Evolutionary conservation across 2,113 vertebrate genomes (phyloP).

Genomic region (Paracyprichromis sp.): DNA sequence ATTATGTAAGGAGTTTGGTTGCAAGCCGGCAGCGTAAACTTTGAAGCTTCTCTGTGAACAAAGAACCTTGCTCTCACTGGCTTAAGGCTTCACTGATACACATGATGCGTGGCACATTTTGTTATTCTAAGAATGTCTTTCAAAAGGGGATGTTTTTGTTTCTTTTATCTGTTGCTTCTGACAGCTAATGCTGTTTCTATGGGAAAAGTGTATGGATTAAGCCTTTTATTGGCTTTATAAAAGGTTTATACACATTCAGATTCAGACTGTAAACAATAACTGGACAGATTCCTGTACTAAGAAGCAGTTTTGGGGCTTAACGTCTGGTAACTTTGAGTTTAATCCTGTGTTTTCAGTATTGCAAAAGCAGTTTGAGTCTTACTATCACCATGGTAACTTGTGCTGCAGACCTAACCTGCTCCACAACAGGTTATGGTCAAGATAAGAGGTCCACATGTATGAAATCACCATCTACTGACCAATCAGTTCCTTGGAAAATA

Average conservation of each 20-base stretch:
- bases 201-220: rapidly evolving
- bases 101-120: neutral
- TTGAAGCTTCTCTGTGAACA: neutral
- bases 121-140: neutral
- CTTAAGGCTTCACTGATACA: neutral
- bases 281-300: neutral
- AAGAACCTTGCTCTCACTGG: neutral
- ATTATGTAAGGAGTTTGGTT: neutral
- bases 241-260: neutral
- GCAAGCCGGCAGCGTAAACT: neutral
- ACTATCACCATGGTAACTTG: neutral
- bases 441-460: neutral
- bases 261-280: neutral
- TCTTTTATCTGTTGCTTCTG: neutral
- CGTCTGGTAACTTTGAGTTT: neutral
- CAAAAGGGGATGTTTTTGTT: neutral
- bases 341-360: neutral
- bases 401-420: neutral
- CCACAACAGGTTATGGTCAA: neutral
- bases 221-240: neutral
- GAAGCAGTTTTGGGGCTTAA: neutral
- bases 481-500: neutral
- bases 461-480: neutral
- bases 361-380: neutral
- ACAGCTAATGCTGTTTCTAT: neutral